Evolutionary conservation across 2,888 invertebrate genomes (phyloP).

Genomic region (Drosophila prostipennis): DNA sequence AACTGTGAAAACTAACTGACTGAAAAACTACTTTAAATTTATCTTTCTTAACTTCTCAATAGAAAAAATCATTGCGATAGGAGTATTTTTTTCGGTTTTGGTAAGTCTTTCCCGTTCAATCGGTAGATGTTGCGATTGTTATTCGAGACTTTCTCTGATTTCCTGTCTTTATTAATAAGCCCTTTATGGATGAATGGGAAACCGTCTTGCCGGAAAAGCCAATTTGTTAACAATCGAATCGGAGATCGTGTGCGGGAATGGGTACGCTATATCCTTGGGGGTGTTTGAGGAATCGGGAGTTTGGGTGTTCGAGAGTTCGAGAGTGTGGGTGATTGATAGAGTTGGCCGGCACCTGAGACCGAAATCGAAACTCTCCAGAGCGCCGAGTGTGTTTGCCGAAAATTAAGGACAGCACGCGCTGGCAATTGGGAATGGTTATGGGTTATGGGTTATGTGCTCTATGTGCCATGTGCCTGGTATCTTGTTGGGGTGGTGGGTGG

Average conservation of each 20-base stretch:
- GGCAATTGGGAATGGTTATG: constrained; percentile 46
- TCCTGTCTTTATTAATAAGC: constrained; percentile 13
- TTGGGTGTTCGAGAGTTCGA: neutral
- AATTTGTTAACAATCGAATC: constrained; percentile 40
- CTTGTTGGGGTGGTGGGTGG: neutral
- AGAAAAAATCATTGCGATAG: no score
- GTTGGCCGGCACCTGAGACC: constrained; percentile 37
- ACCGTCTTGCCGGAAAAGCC: constrained; percentile 19
- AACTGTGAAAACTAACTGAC: no score
- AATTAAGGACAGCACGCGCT: constrained; percentile 67
- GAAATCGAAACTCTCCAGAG: constrained; percentile 22
- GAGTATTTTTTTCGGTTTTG: no score
- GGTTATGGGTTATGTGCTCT: constrained; percentile 13
- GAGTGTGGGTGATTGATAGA: constrained; percentile 35
- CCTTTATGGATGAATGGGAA: neutral
- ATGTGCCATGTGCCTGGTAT: neutral
- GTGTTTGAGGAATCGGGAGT: no score
- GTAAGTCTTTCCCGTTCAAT: no score
- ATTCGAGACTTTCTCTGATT: constrained; percentile 6
- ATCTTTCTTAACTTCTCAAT: no score
- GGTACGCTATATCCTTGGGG: no score
- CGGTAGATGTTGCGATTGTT: neutral
- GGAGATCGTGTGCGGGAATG: constrained; percentile 24
- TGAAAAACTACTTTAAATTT: no score
- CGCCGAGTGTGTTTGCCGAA: constrained; percentile 53